These are phyloP conservation scores for Eupeodes corollae DNA, from an alignment of 1,140 invertebrate species.

Conservation along the genomic window DNA sequence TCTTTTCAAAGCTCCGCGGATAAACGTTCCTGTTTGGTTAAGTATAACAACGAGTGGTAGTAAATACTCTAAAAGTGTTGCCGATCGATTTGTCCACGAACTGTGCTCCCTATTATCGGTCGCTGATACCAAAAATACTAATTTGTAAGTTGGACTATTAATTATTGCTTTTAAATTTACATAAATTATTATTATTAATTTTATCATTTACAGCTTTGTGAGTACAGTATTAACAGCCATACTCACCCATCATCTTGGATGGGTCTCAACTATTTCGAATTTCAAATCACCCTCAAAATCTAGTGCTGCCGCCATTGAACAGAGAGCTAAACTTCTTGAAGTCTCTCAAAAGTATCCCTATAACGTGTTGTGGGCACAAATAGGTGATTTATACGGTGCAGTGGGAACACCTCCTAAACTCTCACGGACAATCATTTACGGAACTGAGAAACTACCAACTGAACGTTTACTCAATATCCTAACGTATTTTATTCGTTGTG, in stretches of 20 bases:
- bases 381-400: slow-evolving; percentile 72
- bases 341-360: slow-evolving; percentile 43
- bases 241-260: slow-evolving; percentile 78
- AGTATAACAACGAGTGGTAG: slow-evolving; percentile 43
- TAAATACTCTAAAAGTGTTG: slow-evolving; percentile 38
- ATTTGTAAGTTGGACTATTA: slow-evolving; percentile 82
- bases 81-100: slow-evolving; percentile 45
- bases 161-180: neutral
- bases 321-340: slow-evolving; percentile 27
- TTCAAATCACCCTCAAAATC: slow-evolving; percentile 22
- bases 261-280: slow-evolving; percentile 64
- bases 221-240: slow-evolving; percentile 79
- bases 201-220: slow-evolving; percentile 61
- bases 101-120: slow-evolving; percentile 46
- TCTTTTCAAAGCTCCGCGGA: slow-evolving; percentile 53
- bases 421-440: slow-evolving; percentile 66
- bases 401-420: slow-evolving; percentile 64
- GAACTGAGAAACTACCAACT: slow-evolving; percentile 54
- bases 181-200: neutral
- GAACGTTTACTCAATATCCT: slow-evolving; percentile 55
- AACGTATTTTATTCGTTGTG: slow-evolving; percentile 75
- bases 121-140: slow-evolving; percentile 65
- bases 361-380: slow-evolving; percentile 77
- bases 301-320: slow-evolving; percentile 27
- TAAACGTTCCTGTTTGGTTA: slow-evolving; percentile 57